These are phyloP conservation scores for Scomber japonicus DNA, from an alignment of 2,113 vertebrate species.

Conservation along the genomic window DNA sequence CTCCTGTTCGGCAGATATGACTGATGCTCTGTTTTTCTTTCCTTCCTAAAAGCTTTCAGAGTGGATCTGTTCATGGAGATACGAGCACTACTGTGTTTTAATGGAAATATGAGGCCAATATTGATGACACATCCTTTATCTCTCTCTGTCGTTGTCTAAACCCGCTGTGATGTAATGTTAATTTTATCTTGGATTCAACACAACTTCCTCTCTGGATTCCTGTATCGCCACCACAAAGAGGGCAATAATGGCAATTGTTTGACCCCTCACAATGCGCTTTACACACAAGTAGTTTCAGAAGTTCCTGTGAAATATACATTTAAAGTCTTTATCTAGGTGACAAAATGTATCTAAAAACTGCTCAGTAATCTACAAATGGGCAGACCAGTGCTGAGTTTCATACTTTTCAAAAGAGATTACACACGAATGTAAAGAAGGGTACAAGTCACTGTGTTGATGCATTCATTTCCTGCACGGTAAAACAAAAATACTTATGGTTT, in stretches of 20 bases:
- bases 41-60: constrained; percentile 25
- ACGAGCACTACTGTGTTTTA: constrained; percentile 36
- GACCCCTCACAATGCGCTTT: neutral
- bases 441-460: constrained; percentile 18
- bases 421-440: neutral
- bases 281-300: neutral
- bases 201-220: constrained; percentile 41
- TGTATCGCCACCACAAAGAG: neutral
- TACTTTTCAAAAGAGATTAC: neutral
- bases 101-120: constrained; percentile 46
- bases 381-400: neutral
- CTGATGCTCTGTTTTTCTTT: constrained; percentile 45
- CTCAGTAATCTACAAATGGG: neutral
- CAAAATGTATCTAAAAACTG: neutral
- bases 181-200: constrained; percentile 34
- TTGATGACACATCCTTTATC: constrained; percentile 37
- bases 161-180: constrained; percentile 12
- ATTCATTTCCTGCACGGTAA: constrained; percentile 55
- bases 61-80: constrained; percentile 31
- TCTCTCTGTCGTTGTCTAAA: neutral
- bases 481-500: constrained; percentile 32
- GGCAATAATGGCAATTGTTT: constrained; percentile 54
- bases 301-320: constrained; percentile 11
- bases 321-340: neutral
- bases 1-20: constrained; percentile 12